Conservation (phyloP, 2,888 invertebrate species). For the Andricus quercusramuli region DNA sequence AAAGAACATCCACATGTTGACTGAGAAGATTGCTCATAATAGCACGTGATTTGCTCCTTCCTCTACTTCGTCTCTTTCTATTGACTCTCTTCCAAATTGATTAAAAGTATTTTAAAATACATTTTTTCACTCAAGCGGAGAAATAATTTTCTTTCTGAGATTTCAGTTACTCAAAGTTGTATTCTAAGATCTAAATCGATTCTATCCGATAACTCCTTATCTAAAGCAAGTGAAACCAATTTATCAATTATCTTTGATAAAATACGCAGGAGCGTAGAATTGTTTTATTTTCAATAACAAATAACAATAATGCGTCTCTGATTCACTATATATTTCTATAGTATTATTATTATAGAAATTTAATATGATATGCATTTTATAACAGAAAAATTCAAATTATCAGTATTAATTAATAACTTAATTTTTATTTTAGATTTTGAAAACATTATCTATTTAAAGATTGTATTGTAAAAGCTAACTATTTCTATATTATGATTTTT, state of each 20-base stretch:
- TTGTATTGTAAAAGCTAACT: no score
- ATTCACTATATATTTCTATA: background rate
- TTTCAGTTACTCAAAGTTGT: background rate
- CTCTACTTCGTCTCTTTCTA: background rate
- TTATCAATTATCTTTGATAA: slow-evolving; percentile 21
- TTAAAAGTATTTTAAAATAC: background rate
- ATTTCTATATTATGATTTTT: no score
- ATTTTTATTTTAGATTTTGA: no score
- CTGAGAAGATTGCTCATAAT: background rate
- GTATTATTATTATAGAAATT: background rate
- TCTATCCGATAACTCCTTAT: slow-evolving; percentile 16
- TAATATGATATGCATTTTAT: background rate
- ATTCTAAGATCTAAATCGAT: background rate
- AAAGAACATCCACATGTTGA: background rate
- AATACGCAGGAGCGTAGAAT: background rate
- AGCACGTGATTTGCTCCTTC: background rate
- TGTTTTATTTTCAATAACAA: background rate
- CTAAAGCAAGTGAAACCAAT: background rate
- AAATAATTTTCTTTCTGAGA: background rate
- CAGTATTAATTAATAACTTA: no score
- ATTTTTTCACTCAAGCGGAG: background rate
- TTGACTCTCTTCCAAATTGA: background rate
- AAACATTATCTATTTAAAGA: no score
- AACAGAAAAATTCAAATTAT: background rate
- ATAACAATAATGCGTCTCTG: background rate